Base-by-base conservation (phyloP, 2,113 vertebrate species). In the Xenopus borealis region DNA sequence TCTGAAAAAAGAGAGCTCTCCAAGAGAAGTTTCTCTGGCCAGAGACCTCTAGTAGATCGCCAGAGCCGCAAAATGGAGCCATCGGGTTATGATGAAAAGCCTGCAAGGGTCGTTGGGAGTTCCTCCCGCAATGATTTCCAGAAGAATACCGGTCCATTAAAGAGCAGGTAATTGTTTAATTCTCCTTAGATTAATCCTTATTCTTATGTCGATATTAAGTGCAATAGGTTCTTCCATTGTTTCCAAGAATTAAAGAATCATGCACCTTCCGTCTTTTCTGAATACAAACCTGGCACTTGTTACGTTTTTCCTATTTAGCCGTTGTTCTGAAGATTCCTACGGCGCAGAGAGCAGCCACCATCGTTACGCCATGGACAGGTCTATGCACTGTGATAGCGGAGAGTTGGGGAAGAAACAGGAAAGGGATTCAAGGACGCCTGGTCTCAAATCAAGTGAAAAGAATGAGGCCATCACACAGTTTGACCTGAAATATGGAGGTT, bases 1-100 rank as follows among this genome's bases (percentile, higher is more conserved):
- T 90, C 89, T 0, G 96, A 99, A 85, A 98, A 96, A 89, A 94
- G 95, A 81, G 97, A 98, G 57, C 83, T 97, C 46, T 94, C 97
- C 2, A 99, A 98, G 83, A 88, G 97, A 75, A 99, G 97, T 82
- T 99, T 99, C 85, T 99, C 97, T 1, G 95, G 97, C 81, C 97
- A 99, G 78, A 93, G 97, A 47, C 97, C 97, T 0, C 78, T 98
- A n/a, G 93, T 91, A 0, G 97, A 99, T 69, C 85, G 97, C 40
- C 97, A 98, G 83, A 96, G 91, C 88, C 94, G 97, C 63, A 98
- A 97, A 86, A 86, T 92, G 0, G 96, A 98, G 59, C 86, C 93
- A 0, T 84, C 90, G 10, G 88, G 92, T 72, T 90, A 94, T 71
- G 89, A 83, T 0, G 90, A 89, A 79, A 98, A 94, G 80, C 83